Evolutionary conservation across 2,113 vertebrate genomes (phyloP).

Genomic region (Eulemur macaco): DNA sequence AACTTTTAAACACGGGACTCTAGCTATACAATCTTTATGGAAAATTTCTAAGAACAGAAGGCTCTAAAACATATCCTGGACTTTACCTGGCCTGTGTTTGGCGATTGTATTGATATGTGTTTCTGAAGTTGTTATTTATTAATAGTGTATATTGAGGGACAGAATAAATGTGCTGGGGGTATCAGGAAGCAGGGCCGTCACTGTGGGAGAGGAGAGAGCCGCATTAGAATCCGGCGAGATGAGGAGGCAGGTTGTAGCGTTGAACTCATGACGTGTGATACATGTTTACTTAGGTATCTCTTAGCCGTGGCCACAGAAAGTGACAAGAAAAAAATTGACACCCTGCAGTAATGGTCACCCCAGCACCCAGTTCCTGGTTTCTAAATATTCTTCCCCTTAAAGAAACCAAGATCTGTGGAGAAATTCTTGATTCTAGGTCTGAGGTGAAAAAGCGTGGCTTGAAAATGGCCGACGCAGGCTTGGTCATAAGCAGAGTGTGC

Average conservation of each 20-base stretch:
- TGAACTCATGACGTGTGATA: neutral
- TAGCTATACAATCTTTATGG: neutral
- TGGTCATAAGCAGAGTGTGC: neutral
- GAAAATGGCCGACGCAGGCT: neutral
- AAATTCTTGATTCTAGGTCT: neutral
- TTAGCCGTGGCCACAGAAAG: neutral
- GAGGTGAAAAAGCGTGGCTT: neutral
- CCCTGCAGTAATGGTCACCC: neutral
- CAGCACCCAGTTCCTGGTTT: neutral
- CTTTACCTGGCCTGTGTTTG: neutral
- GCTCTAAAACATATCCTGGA: neutral
- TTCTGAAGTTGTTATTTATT: neutral
- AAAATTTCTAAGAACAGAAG: neutral
- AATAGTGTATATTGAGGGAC: neutral
- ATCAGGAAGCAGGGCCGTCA: neutral
- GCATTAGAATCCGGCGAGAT: neutral
- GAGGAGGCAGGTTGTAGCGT: fast-evolving
- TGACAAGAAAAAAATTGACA: neutral
- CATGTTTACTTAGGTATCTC: neutral
- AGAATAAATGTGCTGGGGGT: neutral
- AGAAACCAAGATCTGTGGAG: neutral
- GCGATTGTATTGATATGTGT: neutral
- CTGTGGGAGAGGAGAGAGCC: neutral
- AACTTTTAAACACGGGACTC: neutral
- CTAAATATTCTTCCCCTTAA: neutral